These are phyloP conservation scores for Drosophila siamana DNA, from an alignment of 2,888 invertebrate genomes.

Conservation along the genomic window DNA sequence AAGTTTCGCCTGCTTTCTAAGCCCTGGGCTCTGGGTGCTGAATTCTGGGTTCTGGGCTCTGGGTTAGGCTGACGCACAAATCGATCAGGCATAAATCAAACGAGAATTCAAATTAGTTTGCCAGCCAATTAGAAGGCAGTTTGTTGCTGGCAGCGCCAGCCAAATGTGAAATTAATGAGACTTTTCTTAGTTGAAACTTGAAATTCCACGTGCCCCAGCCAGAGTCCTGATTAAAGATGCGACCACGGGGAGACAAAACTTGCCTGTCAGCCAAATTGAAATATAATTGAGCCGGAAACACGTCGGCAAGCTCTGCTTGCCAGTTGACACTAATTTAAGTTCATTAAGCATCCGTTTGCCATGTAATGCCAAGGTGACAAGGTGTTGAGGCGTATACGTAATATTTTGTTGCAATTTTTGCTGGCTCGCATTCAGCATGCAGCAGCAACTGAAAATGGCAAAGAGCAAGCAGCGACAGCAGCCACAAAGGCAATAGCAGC, in stretches of 20 bases:
- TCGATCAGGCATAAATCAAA: conserved; percentile 80
- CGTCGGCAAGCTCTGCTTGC: conserved; percentile 20
- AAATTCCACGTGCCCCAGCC: conserved; percentile 2
- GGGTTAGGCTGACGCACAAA: conserved; percentile 34
- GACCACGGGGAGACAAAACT: not conserved
- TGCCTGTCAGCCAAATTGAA: conserved; percentile 69
- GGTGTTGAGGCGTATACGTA: conserved; percentile 74
- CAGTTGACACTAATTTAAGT: conserved; percentile 71
- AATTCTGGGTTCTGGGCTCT: conserved; percentile 1
- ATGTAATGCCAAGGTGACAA: conserved; percentile 67
- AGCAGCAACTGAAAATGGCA: conserved; percentile 12
- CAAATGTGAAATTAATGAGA: conserved; percentile 70
- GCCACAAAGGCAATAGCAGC: conserved; percentile 11
- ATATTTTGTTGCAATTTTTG: conserved; percentile 40
- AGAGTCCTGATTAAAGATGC: conserved; percentile 5
- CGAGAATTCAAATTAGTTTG: conserved; percentile 77
- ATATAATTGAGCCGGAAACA: conserved; percentile 66
- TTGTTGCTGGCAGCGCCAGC: conserved; percentile 15
- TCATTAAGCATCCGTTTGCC: conserved; percentile 60
- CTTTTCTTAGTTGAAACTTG: conserved; percentile 8
- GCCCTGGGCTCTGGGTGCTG: conserved; percentile 4
- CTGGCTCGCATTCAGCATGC: conserved; percentile 13
- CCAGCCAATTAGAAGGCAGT: conserved; percentile 62
- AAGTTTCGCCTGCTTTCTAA: not conserved
- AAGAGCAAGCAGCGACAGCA: too few species aligned